phyloP scores from a whole-genome alignment of 2,113 vertebrate genomes.

The Callionymus lyra region DNA sequence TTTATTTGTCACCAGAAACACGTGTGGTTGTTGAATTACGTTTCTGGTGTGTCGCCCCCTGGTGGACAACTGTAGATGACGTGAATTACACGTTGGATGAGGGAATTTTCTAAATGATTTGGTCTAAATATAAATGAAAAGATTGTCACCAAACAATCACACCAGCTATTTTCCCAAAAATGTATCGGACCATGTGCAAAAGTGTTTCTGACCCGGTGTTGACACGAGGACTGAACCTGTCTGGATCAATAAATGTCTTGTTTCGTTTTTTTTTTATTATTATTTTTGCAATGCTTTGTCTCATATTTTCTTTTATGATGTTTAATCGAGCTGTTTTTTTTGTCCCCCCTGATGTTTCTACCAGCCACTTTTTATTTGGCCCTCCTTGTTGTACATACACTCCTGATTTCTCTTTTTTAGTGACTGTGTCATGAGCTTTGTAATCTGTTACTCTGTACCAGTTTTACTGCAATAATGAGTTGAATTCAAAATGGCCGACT shows the following conservation, averaged over 20 bases:
- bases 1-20: too few species aligned
- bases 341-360: constrained; percentile 48
- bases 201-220: constrained; percentile 48
- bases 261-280: constrained; percentile 44
- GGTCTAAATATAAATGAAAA: constrained; percentile 26
- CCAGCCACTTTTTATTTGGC: constrained; percentile 36
- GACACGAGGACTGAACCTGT: constrained; percentile 44
- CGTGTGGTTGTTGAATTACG: too few species aligned
- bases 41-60: too few species aligned
- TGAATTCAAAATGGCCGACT: constrained; percentile 45
- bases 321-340: constrained; percentile 54
- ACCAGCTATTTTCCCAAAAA: constrained; percentile 62
- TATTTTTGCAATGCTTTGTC: constrained; percentile 46
- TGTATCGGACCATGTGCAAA: constrained; percentile 27
- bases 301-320: constrained; percentile 52
- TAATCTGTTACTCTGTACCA: constrained; percentile 60
- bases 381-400: constrained; percentile 54
- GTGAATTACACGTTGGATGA: too few species aligned
- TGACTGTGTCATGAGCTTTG: constrained; percentile 60
- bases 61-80: too few species aligned
- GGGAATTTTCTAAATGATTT: too few species aligned
- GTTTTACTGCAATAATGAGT: constrained; percentile 63
- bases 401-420: constrained; percentile 54
- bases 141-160: constrained; percentile 43
- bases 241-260: constrained; percentile 42